phyloP scores from a whole-genome alignment of 2,797 vertebrate species.

The Hyperoplus immaculatus region DNA sequence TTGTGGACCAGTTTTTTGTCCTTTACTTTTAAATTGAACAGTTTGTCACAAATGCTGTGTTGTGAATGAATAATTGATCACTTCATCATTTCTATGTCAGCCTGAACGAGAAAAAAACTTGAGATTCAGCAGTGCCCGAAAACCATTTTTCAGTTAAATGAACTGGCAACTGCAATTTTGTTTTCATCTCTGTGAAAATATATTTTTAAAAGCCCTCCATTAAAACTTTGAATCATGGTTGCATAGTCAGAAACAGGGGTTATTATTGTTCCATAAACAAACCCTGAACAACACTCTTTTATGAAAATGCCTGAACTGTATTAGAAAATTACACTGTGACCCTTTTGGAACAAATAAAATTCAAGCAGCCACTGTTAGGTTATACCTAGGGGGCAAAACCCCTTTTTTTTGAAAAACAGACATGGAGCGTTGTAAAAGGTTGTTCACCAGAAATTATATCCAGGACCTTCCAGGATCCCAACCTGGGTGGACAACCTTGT shows the following conservation, averaged over 20 bases:
- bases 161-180: slow-evolving; percentile 45
- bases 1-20: not conserved
- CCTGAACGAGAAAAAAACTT: slow-evolving; percentile 29
- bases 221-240: slow-evolving; percentile 31
- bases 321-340: slow-evolving; percentile 19
- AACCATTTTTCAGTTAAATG: slow-evolving; percentile 67
- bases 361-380: slow-evolving; percentile 10
- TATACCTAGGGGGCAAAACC: too few species aligned
- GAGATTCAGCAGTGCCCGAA: slow-evolving; percentile 28
- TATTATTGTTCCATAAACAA: slow-evolving; percentile 31
- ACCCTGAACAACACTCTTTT: slow-evolving; percentile 7
- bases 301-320: slow-evolving; percentile 29
- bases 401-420: too few species aligned
- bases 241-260: slow-evolving; percentile 15
- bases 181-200: slow-evolving; percentile 41
- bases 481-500: too few species aligned
- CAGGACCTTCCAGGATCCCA: too few species aligned
- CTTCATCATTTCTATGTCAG: slow-evolving; percentile 32
- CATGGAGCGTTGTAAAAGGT: too few species aligned
- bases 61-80: slow-evolving; percentile 21
- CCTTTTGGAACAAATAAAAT: not conserved
- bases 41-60: slow-evolving; percentile 24
- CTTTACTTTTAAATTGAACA: slow-evolving; percentile 7
- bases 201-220: not conserved
- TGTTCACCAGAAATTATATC: too few species aligned